Evolutionary conservation across 2,888 invertebrate genomes (phyloP).

Genomic region (Cerastis leucographa): DNA sequence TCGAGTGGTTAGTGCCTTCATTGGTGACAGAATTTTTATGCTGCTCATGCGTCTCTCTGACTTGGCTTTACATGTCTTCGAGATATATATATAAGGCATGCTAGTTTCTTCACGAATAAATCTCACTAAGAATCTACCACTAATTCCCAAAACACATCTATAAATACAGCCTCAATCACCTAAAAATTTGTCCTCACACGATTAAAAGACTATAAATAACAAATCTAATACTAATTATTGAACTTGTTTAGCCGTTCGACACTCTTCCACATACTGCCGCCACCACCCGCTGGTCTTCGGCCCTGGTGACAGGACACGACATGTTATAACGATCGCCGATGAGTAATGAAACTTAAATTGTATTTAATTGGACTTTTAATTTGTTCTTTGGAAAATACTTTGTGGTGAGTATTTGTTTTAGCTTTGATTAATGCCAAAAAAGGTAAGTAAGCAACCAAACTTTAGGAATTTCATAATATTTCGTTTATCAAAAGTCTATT

Average conservation of each 20-base stretch:
- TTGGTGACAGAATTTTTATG: no score
- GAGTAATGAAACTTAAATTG: slow-evolving; percentile 67
- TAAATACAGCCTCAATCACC: neutral
- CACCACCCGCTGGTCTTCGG: slow-evolving; percentile 73
- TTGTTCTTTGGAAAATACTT: slow-evolving; percentile 54
- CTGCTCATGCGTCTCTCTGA: no score
- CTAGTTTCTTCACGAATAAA: neutral
- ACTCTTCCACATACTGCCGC: slow-evolving; percentile 65
- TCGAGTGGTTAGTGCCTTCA: no score
- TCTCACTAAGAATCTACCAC: neutral
- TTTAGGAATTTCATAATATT: no score
- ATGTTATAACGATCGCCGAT: slow-evolving; percentile 67
- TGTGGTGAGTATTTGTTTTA: slow-evolving; percentile 45
- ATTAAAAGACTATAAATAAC: slow-evolving; percentile 61
- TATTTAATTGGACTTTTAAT: slow-evolving; percentile 66
- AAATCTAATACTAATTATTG: slow-evolving; percentile 67
- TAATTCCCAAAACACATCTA: slow-evolving; percentile 5
- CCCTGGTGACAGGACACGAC: slow-evolving; percentile 74
- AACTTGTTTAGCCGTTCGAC: slow-evolving; percentile 69
- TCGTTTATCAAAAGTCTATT: no score
- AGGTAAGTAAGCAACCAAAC: neutral
- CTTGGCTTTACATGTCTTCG: no score
- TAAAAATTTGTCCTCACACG: slow-evolving; percentile 40
- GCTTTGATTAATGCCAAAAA: neutral
- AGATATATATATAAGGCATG: no score